Evolutionary conservation across 2,888 invertebrate species (phyloP).

Genomic region (Syrista parreyssii): DNA sequence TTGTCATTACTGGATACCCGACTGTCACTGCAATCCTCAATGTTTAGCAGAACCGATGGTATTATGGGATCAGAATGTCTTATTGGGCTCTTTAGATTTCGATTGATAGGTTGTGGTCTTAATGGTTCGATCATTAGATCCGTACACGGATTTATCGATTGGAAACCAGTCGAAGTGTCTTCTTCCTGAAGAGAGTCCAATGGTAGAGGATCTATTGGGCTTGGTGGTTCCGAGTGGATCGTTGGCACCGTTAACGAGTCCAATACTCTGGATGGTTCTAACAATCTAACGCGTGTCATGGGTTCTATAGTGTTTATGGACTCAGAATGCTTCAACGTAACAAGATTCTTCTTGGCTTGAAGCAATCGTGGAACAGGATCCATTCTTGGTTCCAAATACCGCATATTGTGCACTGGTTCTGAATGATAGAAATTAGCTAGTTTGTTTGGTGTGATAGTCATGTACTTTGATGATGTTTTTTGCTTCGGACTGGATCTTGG

Average conservation of each 20-base stretch:
- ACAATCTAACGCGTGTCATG: slow-evolving; percentile 30
- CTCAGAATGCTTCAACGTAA: slow-evolving; percentile 46
- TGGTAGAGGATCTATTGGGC: slow-evolving; percentile 54
- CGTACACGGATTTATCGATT: slow-evolving; percentile 12
- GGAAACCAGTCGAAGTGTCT: slow-evolving; percentile 19
- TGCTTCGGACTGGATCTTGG: slow-evolving; percentile 31
- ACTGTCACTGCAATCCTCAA: slow-evolving; percentile 48
- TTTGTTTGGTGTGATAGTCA: slow-evolving; percentile 52
- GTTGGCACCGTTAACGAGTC: slow-evolving; percentile 49
- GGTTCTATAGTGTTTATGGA: slow-evolving; percentile 43
- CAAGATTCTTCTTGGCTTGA: slow-evolving; percentile 33
- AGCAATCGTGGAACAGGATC: slow-evolving; percentile 21
- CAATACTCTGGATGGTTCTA: slow-evolving; percentile 41
- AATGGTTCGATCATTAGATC: slow-evolving; percentile 5
- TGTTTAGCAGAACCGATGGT: slow-evolving; percentile 53
- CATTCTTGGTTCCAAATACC: slow-evolving; percentile 13
- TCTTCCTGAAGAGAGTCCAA: slow-evolving; percentile 44
- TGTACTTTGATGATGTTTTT: slow-evolving; percentile 24
- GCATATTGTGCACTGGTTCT: slow-evolving; percentile 14
- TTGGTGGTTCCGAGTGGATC: slow-evolving; percentile 59
- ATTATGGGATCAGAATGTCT: slow-evolving; percentile 53
- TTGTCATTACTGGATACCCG: slow-evolving; percentile 7
- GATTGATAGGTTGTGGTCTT: slow-evolving; percentile 10
- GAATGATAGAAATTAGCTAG: slow-evolving; percentile 42
- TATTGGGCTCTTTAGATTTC: slow-evolving; percentile 35